phyloP scores from a whole-genome alignment of 37 sponge, comb jelly and placozoan species.

The Mnemiopsis leidyi region DNA sequence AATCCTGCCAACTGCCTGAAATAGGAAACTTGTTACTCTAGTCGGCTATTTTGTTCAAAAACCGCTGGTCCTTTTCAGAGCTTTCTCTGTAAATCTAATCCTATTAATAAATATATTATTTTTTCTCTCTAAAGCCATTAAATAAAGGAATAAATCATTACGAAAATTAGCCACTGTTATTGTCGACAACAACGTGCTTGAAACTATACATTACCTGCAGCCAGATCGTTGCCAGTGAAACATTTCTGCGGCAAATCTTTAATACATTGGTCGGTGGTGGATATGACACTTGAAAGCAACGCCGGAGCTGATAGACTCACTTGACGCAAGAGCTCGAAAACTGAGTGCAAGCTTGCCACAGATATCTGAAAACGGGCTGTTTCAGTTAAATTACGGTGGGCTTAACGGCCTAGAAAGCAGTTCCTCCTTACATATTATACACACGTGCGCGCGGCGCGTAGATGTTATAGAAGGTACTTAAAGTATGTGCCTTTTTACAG shows the following conservation, averaged over 20 bases:
- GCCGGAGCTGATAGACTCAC: neutral
- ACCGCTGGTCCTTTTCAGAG: too few relatives aligned
- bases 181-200: neutral
- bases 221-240: neutral
- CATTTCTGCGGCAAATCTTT: slow-evolving; percentile 22
- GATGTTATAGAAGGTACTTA: slow-evolving; percentile 47
- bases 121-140: too few relatives aligned
- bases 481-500: neutral
- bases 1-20: slow-evolving; percentile 28
- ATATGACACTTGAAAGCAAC: neutral
- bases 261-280: slow-evolving; percentile 12
- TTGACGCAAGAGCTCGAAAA: slow-evolving; percentile 55
- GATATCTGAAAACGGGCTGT: neutral
- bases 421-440: neutral
- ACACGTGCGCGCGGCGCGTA: neutral
- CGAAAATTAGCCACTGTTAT: neutral
- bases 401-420: neutral
- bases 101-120: too few relatives aligned
- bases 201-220: neutral
- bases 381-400: neutral
- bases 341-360: neutral
- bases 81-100: too few relatives aligned
- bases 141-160: too few relatives aligned
- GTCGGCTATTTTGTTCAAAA: too few relatives aligned
- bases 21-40: too few relatives aligned